Evolutionary conservation across 2,888 invertebrate genomes (phyloP).

Genomic region (Drosophila pseudotalamancana): DNA sequence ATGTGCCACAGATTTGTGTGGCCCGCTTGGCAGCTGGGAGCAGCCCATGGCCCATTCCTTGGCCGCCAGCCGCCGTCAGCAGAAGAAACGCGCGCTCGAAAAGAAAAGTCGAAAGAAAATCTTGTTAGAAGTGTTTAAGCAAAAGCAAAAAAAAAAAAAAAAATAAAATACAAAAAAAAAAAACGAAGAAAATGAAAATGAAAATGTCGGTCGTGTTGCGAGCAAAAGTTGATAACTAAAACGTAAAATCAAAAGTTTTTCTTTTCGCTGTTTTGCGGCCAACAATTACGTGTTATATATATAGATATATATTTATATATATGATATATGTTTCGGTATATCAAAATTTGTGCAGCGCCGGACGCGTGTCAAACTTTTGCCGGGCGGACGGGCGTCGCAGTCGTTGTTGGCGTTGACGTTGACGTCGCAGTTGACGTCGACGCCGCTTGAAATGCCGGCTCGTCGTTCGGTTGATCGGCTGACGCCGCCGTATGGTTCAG

Average conservation of each 20-base stretch:
- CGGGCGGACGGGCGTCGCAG: slow-evolving; percentile 21
- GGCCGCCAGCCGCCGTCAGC: slow-evolving; percentile 63
- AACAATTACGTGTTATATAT: slow-evolving; percentile 32
- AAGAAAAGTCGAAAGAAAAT: slow-evolving; percentile 10
- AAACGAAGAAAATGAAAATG: not conserved
- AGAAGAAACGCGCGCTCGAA: slow-evolving; percentile 58
- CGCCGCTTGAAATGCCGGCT: slow-evolving; percentile 60
- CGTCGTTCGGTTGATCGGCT: slow-evolving; percentile 49
- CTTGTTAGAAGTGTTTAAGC: not conserved
- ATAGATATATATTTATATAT: not conserved
- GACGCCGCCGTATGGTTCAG: slow-evolving; percentile 57
- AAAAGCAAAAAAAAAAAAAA: not conserved
- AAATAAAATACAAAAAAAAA: not conserved
- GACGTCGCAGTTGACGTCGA: slow-evolving; percentile 18
- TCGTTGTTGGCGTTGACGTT: slow-evolving; percentile 7
- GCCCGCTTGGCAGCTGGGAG: slow-evolving; percentile 65
- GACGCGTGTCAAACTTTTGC: slow-evolving; percentile 54
- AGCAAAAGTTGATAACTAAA: slow-evolving; percentile 44
- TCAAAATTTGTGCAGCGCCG: slow-evolving; percentile 45
- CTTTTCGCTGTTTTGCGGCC: slow-evolving; percentile 4
- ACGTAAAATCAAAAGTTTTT: slow-evolving; percentile 20
- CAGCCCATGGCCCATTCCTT: slow-evolving; percentile 68
- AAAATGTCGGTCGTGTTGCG: slow-evolving; percentile 25
- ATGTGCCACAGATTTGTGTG: slow-evolving; percentile 51
- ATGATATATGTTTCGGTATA: slow-evolving; percentile 26